Evolutionary conservation across 2,797 vertebrate species (phyloP).

Genomic region (Craterocephalus amniculus): DNA sequence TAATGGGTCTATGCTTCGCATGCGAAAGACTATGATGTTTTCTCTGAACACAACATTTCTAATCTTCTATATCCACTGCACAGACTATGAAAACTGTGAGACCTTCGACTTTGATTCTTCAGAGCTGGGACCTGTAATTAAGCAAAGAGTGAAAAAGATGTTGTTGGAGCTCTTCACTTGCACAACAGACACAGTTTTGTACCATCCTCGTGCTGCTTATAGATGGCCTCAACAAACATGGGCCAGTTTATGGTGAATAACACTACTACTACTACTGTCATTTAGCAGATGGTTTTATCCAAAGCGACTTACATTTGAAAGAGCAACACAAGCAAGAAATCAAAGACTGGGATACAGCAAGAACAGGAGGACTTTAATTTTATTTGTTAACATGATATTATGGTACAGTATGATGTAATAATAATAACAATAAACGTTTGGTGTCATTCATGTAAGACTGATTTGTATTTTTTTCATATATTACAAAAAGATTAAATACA

Average conservation of each 20-base stretch:
- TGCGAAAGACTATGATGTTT: not conserved
- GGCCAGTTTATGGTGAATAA: not conserved
- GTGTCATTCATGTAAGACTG: not conserved
- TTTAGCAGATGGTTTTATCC: too few species aligned
- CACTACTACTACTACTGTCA: too few species aligned
- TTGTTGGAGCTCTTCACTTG: not conserved
- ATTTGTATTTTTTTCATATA: not conserved
- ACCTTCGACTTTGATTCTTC: fast-evolving
- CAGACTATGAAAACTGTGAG: slow-evolving; percentile 27
- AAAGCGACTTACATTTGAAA: too few species aligned
- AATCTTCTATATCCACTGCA: not conserved
- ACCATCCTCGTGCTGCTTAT: fast-evolving
- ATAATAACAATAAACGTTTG: not conserved
- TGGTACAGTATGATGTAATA: not conserved
- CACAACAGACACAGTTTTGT: not conserved
- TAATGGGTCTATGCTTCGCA: not conserved
- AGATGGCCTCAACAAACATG: not conserved
- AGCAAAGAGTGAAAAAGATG: not conserved
- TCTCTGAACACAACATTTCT: not conserved
- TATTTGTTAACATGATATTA: too few species aligned
- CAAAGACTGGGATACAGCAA: too few species aligned
- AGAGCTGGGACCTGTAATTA: not conserved
- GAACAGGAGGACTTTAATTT: too few species aligned
- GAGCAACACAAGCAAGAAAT: too few species aligned
- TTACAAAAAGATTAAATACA: too few species aligned